These are phyloP conservation scores for Bos taurus DNA, from an alignment of 2,113 vertebrate species.

Conservation along the genomic window ARS-UCD2.0 NC_037339.1:52609501-52610000, in stretches of 20 bases:
- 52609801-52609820: not conserved
- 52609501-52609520: not conserved
- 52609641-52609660: not conserved
- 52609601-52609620: not conserved
- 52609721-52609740: not conserved
- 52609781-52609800: not conserved
- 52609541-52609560: not conserved
- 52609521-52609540: not conserved
- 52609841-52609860: not conserved
- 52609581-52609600: not conserved
- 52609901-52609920: too few species aligned
- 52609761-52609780: not conserved
- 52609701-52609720: not conserved
- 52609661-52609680: not conserved
- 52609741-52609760: not conserved
- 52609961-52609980: not conserved
- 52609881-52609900: not conserved
- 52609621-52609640: not conserved
- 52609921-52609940: not conserved
- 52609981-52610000: not conserved
- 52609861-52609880: not conserved
- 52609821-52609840: not conserved
- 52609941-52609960: not conserved
- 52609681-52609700: not conserved
- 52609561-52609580: not conserved